Evolutionary conservation across 1,140 invertebrate genomes (phyloP), one percentile per base, ranked within the genome.

Genomic region (Ceratina australensis): DNA sequence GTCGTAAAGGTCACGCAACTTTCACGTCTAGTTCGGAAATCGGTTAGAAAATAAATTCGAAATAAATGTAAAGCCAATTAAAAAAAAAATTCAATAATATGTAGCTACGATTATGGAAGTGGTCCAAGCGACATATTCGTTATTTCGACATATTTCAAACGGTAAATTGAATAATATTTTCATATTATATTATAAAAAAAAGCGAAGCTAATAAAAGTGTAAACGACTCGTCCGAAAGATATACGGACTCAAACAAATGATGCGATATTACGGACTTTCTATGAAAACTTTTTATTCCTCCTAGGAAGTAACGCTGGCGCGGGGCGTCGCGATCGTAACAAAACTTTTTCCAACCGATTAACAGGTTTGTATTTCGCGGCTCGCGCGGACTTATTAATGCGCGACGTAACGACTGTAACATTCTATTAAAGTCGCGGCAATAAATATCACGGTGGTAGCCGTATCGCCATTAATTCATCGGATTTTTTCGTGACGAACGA

Each of bases 351-450:
- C 42, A 60, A 49, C 65, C 16, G 57, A 71, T 71, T 54, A 77
- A 61, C 57, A 52, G 22, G 18, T 61, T 26, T 20, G 56, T 60
- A 42, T 60, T 71, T 60, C 28, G 57, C 49, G n/a, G 47, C 47
- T 18, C 26, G 57, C 65, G 12, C 33, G 33, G 33, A 47, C 67
- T 71, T 54, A 69, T 77, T 77, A 77, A 77, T 59, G 74, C 66
- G 66, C 66, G n/a, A 61, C 67, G 49, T 54, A 52, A 69, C 66
- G 67, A 71, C 52, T 61, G 74, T 76, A 77, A 77, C 74, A 77
- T 77, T 71, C 74, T 77, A 77, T 77, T 77, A 77, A 77, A 71
- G 22, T 42, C 66, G 49, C 16, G 54, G 74, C 57, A 54, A 77
- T 77, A 77, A 71, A 77, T 77, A 77, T 77, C 13, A 49, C 5